Percentiles rank a stretch among this genome's conserved stretches.
Conservation (phyloP, 1,140 invertebrate species). For the Pogonognathellus flavescens region DNA sequence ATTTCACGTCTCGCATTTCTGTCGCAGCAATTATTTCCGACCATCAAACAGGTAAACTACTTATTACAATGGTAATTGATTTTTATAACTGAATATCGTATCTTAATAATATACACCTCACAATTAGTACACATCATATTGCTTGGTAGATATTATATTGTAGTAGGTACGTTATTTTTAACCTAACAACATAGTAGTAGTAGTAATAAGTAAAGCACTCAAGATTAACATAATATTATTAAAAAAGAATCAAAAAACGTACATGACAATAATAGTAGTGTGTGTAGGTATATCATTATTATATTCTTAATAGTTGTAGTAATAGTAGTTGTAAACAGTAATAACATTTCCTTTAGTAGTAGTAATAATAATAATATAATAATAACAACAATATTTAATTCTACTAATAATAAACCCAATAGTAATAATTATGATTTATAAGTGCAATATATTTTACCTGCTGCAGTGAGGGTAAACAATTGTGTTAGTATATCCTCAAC, state of each 20-base stretch:
- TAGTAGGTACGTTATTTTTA: constrained; percentile 41
- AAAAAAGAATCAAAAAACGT: constrained; percentile 12
- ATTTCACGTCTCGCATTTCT: constrained; percentile 49
- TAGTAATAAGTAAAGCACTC: constrained; percentile 49
- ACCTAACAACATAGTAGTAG: constrained; percentile 3
- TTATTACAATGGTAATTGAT: constrained; percentile 38
- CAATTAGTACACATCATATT: background rate
- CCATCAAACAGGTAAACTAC: constrained; percentile 49
- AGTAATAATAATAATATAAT: background rate
- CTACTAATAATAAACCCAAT: background rate
- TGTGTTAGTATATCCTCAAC: background rate
- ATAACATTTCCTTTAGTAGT: background rate
- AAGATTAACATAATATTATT: constrained; percentile 16
- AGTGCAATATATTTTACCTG: constrained; percentile 23
- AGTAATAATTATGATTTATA: background rate
- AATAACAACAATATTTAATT: background rate
- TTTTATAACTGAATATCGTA: constrained; percentile 22
- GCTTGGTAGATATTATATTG: background rate
- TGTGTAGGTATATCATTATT: background rate
- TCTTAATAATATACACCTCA: constrained; percentile 1
- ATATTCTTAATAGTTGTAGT: background rate
- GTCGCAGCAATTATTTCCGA: constrained; percentile 39
- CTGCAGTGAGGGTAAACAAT: constrained; percentile 24
- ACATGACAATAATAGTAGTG: background rate
- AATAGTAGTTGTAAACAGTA: background rate